These are phyloP conservation scores for Tipula helvola DNA, from an alignment of 2,888 invertebrate genomes.

Conservation along the genomic window DNA sequence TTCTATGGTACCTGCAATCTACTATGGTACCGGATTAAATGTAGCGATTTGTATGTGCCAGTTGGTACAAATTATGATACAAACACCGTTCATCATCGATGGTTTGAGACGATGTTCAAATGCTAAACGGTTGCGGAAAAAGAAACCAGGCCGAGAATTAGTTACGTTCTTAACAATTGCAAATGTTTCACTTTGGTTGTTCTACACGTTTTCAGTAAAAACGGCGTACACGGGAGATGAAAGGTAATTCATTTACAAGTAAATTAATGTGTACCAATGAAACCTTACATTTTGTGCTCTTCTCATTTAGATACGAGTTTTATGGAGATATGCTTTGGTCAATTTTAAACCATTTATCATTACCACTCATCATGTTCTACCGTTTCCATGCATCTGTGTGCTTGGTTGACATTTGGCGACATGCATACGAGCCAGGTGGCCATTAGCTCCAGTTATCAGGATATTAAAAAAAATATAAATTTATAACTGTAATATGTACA, in stretches of 20 bases:
- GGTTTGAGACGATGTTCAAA: constrained; percentile 63
- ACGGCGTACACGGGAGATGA: constrained; percentile 40
- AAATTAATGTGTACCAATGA: background rate
- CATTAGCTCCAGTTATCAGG: background rate
- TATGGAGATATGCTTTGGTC: constrained; percentile 58
- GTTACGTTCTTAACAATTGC: constrained; percentile 63
- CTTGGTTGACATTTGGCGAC: constrained; percentile 65
- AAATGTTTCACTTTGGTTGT: constrained; percentile 66
- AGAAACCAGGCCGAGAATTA: constrained; percentile 62
- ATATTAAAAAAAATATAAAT: background rate
- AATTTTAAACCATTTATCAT: constrained; percentile 55
- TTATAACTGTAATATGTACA: background rate
- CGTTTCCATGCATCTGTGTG: constrained; percentile 69
- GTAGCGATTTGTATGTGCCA: constrained; percentile 42
- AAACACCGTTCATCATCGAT: constrained; percentile 61
- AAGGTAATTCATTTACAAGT: constrained; percentile 11
- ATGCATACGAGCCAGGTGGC: constrained; percentile 48
- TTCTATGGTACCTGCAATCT: constrained; percentile 52
- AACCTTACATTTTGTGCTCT: background rate
- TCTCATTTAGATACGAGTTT: constrained; percentile 41
- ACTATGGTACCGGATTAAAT: constrained; percentile 38
- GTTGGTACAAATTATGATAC: constrained; percentile 56
- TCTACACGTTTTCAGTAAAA: constrained; percentile 53
- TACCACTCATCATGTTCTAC: constrained; percentile 66
- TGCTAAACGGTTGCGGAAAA: constrained; percentile 43